A percentile compares a stretch with the other conserved stretches of the same genome.
Conservation (phyloP, 2,797 vertebrate species). For the Cyclopterus lumpus region DNA sequence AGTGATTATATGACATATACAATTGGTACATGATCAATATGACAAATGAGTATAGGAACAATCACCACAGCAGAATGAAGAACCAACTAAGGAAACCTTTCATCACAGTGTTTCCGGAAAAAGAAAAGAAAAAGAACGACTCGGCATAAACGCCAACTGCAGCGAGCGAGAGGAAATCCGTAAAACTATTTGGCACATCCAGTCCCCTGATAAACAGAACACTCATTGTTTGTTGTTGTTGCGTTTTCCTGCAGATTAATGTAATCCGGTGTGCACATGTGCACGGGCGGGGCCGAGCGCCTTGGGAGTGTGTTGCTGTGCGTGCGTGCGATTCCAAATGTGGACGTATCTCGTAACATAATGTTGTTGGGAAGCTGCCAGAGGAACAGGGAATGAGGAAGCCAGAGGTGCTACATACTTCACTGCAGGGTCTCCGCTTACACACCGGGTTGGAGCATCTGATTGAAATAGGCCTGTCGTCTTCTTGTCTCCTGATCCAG, state of each 20-base stretch:
- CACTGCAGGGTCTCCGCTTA: conserved; percentile 54
- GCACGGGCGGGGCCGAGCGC: conserved; percentile 57
- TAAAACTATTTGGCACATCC: conserved; percentile 82
- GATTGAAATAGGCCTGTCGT: conserved; percentile 71
- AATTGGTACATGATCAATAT: conserved; percentile 31
- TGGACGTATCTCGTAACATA: conserved; percentile 51
- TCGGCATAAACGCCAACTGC: conserved; percentile 53
- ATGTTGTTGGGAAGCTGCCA: conserved; percentile 61
- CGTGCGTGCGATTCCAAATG: conserved; percentile 40
- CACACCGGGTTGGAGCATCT: conserved; percentile 71
- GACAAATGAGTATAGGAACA: conserved; percentile 34
- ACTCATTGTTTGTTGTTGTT: conserved; percentile 86
- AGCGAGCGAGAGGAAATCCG: conserved; percentile 77
- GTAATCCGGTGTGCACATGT: conserved; percentile 75
- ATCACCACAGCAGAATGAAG: conserved; percentile 27
- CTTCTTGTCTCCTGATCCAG: conserved; percentile 79
- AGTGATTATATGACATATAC: conserved; percentile 34
- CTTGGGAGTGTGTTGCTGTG: conserved; percentile 49
- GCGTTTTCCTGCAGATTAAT: conserved; percentile 79
- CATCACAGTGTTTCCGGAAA: conserved; percentile 52
- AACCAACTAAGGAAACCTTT: conserved; percentile 50
- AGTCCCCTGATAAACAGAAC: conserved; percentile 78
- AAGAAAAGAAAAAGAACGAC: conserved; percentile 41
- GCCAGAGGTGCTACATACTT: conserved; percentile 59
- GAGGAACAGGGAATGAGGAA: conserved; percentile 50